A percentile compares a stretch with the other conserved stretches of the same genome.
phyloP scores from a whole-genome alignment of 1,140 invertebrate genomes.

The Trichogramma pretiosum region DNA sequence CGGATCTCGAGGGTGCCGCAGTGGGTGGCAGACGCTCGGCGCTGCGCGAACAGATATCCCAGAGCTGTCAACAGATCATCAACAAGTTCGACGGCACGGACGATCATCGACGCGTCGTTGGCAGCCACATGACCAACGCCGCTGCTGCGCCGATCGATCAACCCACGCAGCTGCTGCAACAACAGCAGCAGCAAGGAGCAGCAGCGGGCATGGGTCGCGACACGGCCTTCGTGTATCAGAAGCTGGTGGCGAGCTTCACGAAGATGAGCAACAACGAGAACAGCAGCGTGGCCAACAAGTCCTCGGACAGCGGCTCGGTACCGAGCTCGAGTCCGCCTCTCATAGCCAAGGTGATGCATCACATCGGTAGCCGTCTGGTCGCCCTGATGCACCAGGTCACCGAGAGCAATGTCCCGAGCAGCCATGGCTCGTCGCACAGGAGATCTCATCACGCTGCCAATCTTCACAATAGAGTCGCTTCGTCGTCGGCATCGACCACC shows the following conservation, averaged over 20 bases:
- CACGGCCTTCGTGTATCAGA: slow-evolving; percentile 74
- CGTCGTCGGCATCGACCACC: slow-evolving; percentile 61
- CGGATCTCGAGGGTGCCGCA: slow-evolving; percentile 69
- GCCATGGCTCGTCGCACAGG: slow-evolving; percentile 31
- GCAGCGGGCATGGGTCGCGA: slow-evolving; percentile 53
- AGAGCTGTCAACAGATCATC: slow-evolving; percentile 79
- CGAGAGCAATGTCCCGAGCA: slow-evolving; percentile 51
- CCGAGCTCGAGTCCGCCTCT: slow-evolving; percentile 72
- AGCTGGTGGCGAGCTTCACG: slow-evolving; percentile 69
- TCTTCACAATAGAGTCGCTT: slow-evolving; percentile 53
- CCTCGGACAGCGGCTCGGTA: slow-evolving; percentile 22
- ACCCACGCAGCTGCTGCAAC: too few relatives aligned
- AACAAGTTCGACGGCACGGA: slow-evolving; percentile 67
- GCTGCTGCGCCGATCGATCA: slow-evolving; percentile 20
- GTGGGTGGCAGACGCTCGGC: slow-evolving; percentile 57
- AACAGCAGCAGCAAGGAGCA: neutral
- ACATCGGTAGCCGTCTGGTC: slow-evolving; percentile 80
- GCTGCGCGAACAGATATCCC: slow-evolving; percentile 75
- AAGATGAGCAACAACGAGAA: slow-evolving; percentile 54
- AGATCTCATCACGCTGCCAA: too few relatives aligned
- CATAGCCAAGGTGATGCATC: slow-evolving; percentile 87
- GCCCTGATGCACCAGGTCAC: slow-evolving; percentile 88
- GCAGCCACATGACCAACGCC: slow-evolving; percentile 18
- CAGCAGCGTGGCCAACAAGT: slow-evolving; percentile 37
- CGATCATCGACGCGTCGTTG: slow-evolving; percentile 50